A percentile compares a stretch with the other conserved stretches of the same genome.
Conservation (phyloP, 2,888 invertebrate genomes). For the Drosophila tanythrix region DNA sequence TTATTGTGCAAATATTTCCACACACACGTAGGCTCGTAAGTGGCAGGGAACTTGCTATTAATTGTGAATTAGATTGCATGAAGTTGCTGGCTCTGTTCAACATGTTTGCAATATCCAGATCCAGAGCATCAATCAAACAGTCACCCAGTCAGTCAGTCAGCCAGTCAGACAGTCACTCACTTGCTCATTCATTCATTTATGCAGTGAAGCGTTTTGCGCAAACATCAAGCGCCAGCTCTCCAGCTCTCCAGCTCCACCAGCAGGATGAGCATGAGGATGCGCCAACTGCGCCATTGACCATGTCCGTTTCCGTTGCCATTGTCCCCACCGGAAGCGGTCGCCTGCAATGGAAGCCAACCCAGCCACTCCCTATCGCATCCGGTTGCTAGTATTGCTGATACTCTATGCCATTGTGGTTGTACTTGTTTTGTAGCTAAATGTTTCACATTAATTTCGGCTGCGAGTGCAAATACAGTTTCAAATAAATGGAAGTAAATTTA, state of each 20-base stretch:
- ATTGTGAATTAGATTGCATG: conserved; percentile 83
- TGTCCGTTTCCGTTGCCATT: conserved; percentile 63
- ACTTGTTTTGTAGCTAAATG: conserved; percentile 66
- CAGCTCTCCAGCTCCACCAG: conserved; percentile 13
- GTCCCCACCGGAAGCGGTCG: conserved; percentile 56
- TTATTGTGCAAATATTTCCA: conserved; percentile 83
- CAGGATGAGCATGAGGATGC: conserved; percentile 38
- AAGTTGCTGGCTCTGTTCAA: conserved; percentile 61
- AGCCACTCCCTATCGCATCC: conserved; percentile 20
- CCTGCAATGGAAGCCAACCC: conserved; percentile 30
- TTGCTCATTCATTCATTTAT: conserved; percentile 62
- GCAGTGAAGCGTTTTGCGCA: conserved; percentile 68
- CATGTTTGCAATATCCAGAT: conserved; percentile 19
- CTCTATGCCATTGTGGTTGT: conserved; percentile 27
- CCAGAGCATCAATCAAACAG: conserved; percentile 32
- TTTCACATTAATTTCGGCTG: conserved; percentile 82
- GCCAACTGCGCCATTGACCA: conserved; percentile 55
- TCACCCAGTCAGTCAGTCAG: conserved; percentile 32
- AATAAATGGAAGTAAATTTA: conserved; percentile 81
- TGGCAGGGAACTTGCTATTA: conserved; percentile 81
- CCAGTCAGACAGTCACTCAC: conserved; percentile 39
- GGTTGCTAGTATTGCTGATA: conserved; percentile 23
- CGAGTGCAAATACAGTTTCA: conserved; percentile 81
- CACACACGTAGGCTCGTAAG: conserved; percentile 57
- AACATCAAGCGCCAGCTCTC: conserved; percentile 44